phyloP scores from a whole-genome alignment of 2,888 invertebrate genomes.

The Iselma pallidipennis region DNA sequence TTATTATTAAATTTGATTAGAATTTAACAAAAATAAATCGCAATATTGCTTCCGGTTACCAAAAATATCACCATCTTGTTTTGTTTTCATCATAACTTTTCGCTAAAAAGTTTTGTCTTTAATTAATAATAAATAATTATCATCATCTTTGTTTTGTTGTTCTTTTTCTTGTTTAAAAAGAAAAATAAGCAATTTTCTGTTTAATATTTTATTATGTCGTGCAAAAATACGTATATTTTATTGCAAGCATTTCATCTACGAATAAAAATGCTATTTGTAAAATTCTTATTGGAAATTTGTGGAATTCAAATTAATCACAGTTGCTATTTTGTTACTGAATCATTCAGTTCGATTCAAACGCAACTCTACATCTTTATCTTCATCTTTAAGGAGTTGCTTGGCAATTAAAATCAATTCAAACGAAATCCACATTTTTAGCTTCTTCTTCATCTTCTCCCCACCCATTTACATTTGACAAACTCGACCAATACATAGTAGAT shows the following conservation, averaged over 20 bases:
- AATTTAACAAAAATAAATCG: slow-evolving; percentile 42
- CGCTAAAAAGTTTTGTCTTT: neutral
- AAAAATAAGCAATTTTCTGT: slow-evolving; percentile 47
- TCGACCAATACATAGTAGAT: too few relatives aligned
- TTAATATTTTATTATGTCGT: too few relatives aligned
- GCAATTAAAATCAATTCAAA: too few relatives aligned
- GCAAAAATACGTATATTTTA: slow-evolving; percentile 55
- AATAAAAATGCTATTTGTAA: slow-evolving; percentile 37
- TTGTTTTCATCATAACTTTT: slow-evolving; percentile 23
- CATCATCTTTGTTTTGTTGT: neutral
- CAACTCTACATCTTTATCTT: too few relatives aligned
- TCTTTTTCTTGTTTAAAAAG: neutral
- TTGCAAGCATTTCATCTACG: slow-evolving; percentile 49
- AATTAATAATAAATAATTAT: neutral
- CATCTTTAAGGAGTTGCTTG: too few relatives aligned
- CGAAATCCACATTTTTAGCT: too few relatives aligned
- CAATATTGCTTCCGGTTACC: slow-evolving; percentile 56
- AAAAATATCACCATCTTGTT: slow-evolving; percentile 54
- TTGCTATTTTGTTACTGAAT: slow-evolving; percentile 36
- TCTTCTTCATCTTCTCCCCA: too few relatives aligned
- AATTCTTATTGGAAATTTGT: neutral
- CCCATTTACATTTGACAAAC: too few relatives aligned
- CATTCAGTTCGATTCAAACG: too few relatives aligned
- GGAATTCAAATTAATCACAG: slow-evolving; percentile 44
- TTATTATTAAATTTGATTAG: slow-evolving; percentile 33